These are phyloP conservation scores for Pygoscelis adeliae DNA, from an alignment of 2,113 vertebrate species.

Conservation along the genomic window DNA sequence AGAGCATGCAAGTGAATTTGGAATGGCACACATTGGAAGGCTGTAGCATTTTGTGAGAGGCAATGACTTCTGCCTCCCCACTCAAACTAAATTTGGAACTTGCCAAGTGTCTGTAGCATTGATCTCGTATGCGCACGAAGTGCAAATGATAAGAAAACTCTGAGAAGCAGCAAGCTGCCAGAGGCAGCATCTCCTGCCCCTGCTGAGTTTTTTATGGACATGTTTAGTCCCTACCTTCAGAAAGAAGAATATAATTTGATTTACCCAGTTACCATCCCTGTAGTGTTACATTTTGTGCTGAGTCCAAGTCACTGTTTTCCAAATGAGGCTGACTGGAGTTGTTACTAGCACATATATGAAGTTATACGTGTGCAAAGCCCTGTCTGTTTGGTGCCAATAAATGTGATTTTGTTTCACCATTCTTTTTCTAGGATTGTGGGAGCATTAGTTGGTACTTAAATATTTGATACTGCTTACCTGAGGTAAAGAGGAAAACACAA, in stretches of 20 bases:
- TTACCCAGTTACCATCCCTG: not conserved
- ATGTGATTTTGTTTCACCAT: not conserved
- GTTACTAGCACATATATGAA: not conserved
- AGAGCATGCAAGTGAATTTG: not conserved
- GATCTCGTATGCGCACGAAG: rapidly evolving
- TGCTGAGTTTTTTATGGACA: not conserved
- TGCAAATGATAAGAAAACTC: not conserved
- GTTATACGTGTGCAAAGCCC: not conserved
- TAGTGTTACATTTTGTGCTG: not conserved
- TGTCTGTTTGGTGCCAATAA: not conserved
- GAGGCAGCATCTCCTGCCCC: not conserved
- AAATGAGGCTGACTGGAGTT: not conserved
- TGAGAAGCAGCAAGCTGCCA: not conserved
- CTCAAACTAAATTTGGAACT: not conserved
- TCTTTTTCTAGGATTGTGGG: not conserved
- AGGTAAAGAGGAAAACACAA: not conserved
- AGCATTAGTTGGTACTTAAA: not conserved
- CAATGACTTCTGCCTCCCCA: not conserved
- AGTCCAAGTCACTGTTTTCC: not conserved
- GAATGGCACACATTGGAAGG: not conserved
- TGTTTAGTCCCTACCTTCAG: not conserved
- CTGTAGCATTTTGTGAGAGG: not conserved
- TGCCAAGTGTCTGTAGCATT: rapidly evolving
- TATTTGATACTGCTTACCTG: not conserved
- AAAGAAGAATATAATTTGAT: not conserved